Percentiles rank a stretch among this genome's conserved stretches.
Conservation (phyloP, 2,113 vertebrate species). For the Puma concolor region DNA sequence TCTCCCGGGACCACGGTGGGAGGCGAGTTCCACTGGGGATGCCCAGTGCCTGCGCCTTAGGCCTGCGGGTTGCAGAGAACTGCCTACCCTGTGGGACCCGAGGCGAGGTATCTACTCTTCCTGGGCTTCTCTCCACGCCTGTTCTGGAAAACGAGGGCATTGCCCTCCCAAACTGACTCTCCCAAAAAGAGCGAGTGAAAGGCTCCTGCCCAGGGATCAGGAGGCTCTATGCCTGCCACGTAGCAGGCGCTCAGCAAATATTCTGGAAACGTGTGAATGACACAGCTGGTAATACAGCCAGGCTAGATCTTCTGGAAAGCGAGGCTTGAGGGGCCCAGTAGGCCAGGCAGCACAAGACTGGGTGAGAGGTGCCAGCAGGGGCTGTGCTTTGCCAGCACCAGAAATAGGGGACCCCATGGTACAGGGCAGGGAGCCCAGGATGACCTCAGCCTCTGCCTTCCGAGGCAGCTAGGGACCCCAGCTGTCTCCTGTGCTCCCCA, state of each 20-base stretch:
- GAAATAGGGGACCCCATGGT: background rate
- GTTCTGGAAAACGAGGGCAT: background rate
- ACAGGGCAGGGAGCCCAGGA: background rate
- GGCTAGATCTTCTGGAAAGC: no score
- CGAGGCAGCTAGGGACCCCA: background rate
- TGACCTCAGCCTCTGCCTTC: background rate
- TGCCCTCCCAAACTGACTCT: accelerated
- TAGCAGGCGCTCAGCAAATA: accelerated
- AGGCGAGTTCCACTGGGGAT: background rate
- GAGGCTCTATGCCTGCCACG: background rate
- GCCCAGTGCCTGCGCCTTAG: background rate
- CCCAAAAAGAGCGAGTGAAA: background rate
- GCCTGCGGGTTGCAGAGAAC: background rate
- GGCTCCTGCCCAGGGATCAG: background rate
- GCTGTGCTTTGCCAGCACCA: background rate
- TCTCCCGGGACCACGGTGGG: accelerated
- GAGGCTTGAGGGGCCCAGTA: no score
- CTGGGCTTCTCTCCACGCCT: background rate
- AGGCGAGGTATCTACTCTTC: accelerated
- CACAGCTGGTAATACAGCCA: background rate
- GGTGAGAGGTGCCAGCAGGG: background rate
- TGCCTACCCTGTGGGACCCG: accelerated
- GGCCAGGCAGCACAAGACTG: background rate
- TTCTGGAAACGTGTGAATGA: background rate
- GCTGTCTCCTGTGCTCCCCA: no score